phyloP scores from a whole-genome alignment of 2,113 vertebrate genomes.

The Pogona vitticeps region DNA sequence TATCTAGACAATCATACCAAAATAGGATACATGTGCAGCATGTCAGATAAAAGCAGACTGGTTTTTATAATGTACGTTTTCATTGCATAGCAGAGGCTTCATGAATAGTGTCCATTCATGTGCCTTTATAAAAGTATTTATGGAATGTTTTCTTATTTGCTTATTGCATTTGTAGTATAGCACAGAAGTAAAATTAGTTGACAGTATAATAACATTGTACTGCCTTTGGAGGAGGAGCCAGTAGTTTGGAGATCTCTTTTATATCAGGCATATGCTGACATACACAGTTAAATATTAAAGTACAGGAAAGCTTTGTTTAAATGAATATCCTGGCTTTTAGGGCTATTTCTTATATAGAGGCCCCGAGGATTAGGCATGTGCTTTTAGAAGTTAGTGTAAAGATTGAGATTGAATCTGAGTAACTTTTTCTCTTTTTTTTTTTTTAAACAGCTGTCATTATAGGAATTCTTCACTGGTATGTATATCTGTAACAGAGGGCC shows the following conservation, averaged over 20 bases:
- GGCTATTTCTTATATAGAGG: background rate
- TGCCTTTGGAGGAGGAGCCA: background rate
- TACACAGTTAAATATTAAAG: background rate
- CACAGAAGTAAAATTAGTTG: background rate
- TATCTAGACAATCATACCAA: background rate
- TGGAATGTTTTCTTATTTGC: background rate
- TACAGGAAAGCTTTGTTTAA: background rate
- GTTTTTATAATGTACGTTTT: background rate
- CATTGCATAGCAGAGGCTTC: background rate
- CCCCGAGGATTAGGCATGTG: background rate
- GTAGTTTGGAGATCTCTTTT: background rate
- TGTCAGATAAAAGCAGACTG: too few species aligned
- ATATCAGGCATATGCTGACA: background rate
- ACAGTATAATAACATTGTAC: background rate
- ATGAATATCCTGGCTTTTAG: background rate
- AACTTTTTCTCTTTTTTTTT: constrained; percentile 42
- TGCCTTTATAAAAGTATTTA: background rate
- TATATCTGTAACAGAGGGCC: constrained; percentile 39
- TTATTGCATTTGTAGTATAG: background rate
- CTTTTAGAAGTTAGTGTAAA: constrained; percentile 14
- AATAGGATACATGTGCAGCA: background rate
- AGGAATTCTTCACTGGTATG: constrained; percentile 82
- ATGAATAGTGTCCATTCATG: background rate
- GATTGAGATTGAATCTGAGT: constrained; percentile 34
- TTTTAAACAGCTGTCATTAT: constrained; percentile 70